Base-by-base conservation (phyloP, 2,888 invertebrate species). In the Hecatera dysodea region DNA sequence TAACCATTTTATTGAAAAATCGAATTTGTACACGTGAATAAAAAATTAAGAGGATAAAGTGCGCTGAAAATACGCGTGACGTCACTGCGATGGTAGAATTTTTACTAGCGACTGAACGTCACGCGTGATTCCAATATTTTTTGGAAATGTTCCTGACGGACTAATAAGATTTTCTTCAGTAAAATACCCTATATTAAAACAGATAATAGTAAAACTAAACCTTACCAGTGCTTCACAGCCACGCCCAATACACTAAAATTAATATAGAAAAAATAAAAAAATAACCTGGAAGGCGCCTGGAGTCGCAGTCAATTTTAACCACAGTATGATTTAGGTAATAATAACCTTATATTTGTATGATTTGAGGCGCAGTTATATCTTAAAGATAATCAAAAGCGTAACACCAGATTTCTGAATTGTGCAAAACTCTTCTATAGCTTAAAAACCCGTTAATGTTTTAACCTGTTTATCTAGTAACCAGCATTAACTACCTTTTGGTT, bases 151-250 rank as follows among this genome's bases (percentile, higher is more conserved):
- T n/a, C n/a, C n/a, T n/a, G n/a, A n/a, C n/a, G n/a, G n/a, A n/a
- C n/a, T n/a, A n/a, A n/a, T n/a, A n/a, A n/a, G n/a, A n/a, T n/a
- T n/a, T n/a, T n/a, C n/a, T n/a, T n/a, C n/a, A n/a, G n/a, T n/a
- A n/a, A n/a, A n/a, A n/a, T n/a, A n/a, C n/a, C n/a, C n/a, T n/a
- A n/a, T n/a, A n/a, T 9, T 36, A 27, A 27, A 9, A 19, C 0
- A 6, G 50, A 19, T 29, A 59, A 62, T 27, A 74, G 11, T 56
- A 48, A 33, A 69, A 44, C 3, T 42, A 63, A 50, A n/a, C 68
- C 81, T 82, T 74, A 87, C 87, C 52, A 71, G 62, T 22, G 85
- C 69, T 74, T 75, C 80, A 63, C 87, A 87, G 9, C 75, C 75
- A 33, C 82, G 82, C 9, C 87, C 87, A 39, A 55, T 8, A 57